A percentile compares a stretch with the other conserved stretches of the same genome.
Conservation (phyloP, 2,797 vertebrate genomes). For the Helarctos malayanus region DNA sequence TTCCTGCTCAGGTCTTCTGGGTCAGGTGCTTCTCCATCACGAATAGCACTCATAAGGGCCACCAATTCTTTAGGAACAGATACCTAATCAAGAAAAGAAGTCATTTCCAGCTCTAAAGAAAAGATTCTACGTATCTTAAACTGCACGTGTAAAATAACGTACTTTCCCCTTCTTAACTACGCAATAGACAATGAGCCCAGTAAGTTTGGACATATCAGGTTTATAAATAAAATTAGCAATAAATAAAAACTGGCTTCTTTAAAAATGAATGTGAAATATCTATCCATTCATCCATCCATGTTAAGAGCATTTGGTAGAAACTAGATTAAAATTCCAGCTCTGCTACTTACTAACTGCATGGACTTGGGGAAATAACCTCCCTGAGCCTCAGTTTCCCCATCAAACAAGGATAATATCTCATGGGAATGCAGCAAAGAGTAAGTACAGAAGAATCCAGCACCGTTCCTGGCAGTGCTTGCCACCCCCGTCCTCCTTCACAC, state of each 20-base stretch:
- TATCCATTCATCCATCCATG: neutral
- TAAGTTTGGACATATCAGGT: neutral
- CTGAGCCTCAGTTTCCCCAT: neutral
- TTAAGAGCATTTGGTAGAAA: slow-evolving; percentile 9
- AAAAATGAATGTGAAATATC: neutral
- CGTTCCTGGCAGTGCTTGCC: neutral
- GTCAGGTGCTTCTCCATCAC: slow-evolving; percentile 93
- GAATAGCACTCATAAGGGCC: slow-evolving; percentile 96
- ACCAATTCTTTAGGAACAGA: slow-evolving; percentile 96
- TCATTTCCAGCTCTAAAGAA: neutral
- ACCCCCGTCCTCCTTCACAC: neutral
- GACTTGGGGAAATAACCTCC: neutral
- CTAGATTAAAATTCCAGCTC: slow-evolving; percentile 10
- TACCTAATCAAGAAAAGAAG: slow-evolving; percentile 89
- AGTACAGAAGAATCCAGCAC: neutral
- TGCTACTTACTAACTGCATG: neutral
- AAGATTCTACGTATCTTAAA: neutral
- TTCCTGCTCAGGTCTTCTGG: slow-evolving; percentile 90
- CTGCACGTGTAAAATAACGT: neutral
- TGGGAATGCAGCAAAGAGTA: neutral
- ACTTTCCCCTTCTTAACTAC: neutral
- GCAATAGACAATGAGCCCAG: neutral
- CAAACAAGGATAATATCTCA: neutral
- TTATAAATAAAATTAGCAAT: neutral
- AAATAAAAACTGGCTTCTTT: slow-evolving; percentile 40